Conservation (phyloP, 2,888 invertebrate species). For the Teinopalpus imperialis region DNA sequence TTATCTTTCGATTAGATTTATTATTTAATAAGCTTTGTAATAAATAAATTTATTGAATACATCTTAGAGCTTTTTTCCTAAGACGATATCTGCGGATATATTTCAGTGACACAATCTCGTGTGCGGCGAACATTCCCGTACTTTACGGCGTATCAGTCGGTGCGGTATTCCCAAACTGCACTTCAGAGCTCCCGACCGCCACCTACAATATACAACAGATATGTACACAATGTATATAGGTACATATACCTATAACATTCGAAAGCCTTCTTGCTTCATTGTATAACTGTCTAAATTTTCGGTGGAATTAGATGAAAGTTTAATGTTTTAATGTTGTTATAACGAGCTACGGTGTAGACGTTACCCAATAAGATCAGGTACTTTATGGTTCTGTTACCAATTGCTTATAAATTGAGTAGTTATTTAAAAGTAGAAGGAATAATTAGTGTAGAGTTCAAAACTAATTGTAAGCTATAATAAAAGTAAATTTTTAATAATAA, state of each 20-base stretch:
- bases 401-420: too few species aligned
- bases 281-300: constrained; percentile 3
- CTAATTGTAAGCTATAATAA: too few species aligned
- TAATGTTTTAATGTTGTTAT: neutral
- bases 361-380: too few species aligned
- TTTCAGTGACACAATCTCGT: constrained; percentile 31
- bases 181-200: constrained; percentile 68
- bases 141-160: constrained; percentile 78
- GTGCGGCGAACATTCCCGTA: constrained; percentile 43
- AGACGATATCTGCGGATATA: constrained; percentile 19
- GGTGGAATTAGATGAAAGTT: neutral
- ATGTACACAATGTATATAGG: constrained; percentile 24
- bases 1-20: too few species aligned
- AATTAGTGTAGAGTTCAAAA: too few species aligned
- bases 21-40: too few species aligned
- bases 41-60: too few species aligned
- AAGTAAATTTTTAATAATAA: too few species aligned
- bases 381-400: too few species aligned
- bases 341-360: too few species aligned
- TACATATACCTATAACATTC: neutral
- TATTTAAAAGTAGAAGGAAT: too few species aligned
- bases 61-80: too few species aligned
- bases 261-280: constrained; percentile 10
- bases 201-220: constrained; percentile 47
- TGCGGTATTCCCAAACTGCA: constrained; percentile 82